phyloP scores from a whole-genome alignment of 35 echinoderm and acorn worm species.

The Hemicentrotus pulcherrimus region DNA sequence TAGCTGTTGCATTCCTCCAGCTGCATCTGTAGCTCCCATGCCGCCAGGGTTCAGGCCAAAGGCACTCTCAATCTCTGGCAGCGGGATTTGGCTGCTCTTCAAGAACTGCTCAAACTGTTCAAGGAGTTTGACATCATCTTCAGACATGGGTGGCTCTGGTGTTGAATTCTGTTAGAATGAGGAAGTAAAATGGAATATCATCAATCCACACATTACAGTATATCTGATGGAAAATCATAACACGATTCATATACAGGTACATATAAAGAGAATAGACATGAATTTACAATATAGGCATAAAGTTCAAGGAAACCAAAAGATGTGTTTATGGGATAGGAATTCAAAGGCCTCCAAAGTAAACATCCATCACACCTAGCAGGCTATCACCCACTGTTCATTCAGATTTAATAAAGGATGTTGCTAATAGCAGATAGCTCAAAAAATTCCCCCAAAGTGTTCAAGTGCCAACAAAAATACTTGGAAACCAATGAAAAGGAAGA shows the following conservation, averaged over 20 bases:
- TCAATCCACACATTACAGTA: neutral
- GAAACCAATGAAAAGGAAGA: neutral
- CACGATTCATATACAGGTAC: neutral
- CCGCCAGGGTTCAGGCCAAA: neutral
- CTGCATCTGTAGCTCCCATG: neutral
- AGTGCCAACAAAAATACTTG: too few relatives aligned
- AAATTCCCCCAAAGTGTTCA: too few relatives aligned
- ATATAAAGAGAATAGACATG: neutral
- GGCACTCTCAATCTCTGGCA: conserved; percentile 47
- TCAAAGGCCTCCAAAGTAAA: too few relatives aligned
- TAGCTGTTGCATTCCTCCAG: conserved; percentile 16
- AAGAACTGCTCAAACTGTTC: conserved; percentile 64
- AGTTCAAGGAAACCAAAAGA: too few relatives aligned
- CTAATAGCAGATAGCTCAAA: too few relatives aligned
- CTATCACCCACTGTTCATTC: too few relatives aligned
- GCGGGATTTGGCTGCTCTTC: conserved; percentile 24
- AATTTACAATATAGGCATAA: neutral
- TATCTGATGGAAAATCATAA: neutral
- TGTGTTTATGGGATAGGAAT: too few relatives aligned
- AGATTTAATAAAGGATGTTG: too few relatives aligned
- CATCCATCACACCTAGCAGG: too few relatives aligned
- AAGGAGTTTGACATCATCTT: conserved; percentile 53
- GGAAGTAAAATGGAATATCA: neutral
- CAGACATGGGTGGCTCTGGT: conserved; percentile 45
- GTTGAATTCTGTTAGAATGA: neutral